These are phyloP conservation scores for Silurus asotus DNA, from an alignment of 2,113 vertebrate species.

Conservation along the genomic window DNA sequence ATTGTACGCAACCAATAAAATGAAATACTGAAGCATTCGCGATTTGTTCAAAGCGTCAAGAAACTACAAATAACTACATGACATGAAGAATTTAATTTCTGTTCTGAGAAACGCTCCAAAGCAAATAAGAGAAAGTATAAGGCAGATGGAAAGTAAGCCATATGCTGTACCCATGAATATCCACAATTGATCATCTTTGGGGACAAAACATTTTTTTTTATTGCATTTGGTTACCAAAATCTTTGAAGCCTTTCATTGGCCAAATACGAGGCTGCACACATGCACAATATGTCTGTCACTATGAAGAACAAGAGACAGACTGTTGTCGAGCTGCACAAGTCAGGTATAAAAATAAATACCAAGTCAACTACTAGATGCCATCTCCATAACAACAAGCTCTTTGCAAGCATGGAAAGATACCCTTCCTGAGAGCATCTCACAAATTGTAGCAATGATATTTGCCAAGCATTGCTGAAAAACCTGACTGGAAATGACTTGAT, in stretches of 20 bases:
- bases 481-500: not conserved
- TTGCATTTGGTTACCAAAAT: not conserved
- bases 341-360: conserved; percentile 12
- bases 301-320: not conserved
- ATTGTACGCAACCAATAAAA: too few relatives aligned
- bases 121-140: not conserved
- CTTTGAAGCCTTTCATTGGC: not conserved
- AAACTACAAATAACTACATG: too few relatives aligned
- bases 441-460: not conserved
- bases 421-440: not conserved
- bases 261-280: not conserved
- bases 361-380: not conserved
- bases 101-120: too few relatives aligned
- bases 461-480: not conserved
- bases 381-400: conserved; percentile 20
- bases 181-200: not conserved
- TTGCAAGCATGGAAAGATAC: not conserved
- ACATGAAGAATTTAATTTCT: too few relatives aligned
- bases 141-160: not conserved
- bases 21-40: too few relatives aligned
- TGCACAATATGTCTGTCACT: not conserved
- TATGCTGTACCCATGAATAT: not conserved
- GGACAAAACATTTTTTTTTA: too few relatives aligned
- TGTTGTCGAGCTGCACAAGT: not conserved
- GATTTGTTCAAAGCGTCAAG: too few relatives aligned